phyloP scores from a whole-genome alignment of 2,888 invertebrate species.

The Protodeltote pygarga region DNA sequence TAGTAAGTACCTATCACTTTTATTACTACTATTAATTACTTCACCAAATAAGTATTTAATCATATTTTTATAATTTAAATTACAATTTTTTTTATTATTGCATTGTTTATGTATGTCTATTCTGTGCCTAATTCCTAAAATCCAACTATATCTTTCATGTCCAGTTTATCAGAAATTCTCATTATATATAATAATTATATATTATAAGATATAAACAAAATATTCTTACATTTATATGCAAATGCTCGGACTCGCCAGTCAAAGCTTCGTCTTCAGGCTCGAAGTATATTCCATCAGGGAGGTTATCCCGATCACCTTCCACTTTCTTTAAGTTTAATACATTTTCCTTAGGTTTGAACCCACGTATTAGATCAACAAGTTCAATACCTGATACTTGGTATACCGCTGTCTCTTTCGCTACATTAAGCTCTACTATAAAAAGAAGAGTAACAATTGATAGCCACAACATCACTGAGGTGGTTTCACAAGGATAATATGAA shows the following conservation, averaged over 20 bases:
- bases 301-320: constrained; percentile 36
- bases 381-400: constrained; percentile 54
- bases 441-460: constrained; percentile 24
- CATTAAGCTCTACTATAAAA: constrained; percentile 34
- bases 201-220: not conserved
- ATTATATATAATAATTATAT: no score
- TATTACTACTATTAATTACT: no score
- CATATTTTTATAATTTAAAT: no score
- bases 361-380: constrained; percentile 55
- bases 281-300: constrained; percentile 65
- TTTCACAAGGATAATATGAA: constrained; percentile 41
- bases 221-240: constrained; percentile 50
- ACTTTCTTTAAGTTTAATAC: constrained; percentile 49
- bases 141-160: no score
- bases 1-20: no score
- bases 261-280: constrained; percentile 58
- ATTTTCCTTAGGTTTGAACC: constrained; percentile 45
- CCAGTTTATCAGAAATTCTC: no score
- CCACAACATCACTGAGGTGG: constrained; percentile 45
- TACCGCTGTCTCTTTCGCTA: constrained; percentile 46
- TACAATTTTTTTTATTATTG: constrained; percentile 1
- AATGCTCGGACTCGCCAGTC: constrained; percentile 27
- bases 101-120: not conserved
- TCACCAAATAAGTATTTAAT: no score
- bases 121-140: no score